Base-by-base conservation (phyloP, 2,113 vertebrate species). In the Reinhardtius hippoglossoides region DNA sequence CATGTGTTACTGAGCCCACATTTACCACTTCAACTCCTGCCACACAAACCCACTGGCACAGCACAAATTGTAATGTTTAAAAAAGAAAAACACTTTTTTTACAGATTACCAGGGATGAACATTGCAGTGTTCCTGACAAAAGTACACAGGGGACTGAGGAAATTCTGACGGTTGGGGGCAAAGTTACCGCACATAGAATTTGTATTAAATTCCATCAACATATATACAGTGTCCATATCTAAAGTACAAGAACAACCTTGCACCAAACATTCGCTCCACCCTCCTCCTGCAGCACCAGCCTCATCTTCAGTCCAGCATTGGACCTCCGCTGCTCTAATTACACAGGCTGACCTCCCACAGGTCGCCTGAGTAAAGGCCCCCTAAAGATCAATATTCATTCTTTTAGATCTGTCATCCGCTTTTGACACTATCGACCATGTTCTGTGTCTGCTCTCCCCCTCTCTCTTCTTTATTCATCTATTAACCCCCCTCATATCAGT, bases 301-400 rank as follows among this genome's bases (percentile, higher is more conserved):
- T 69, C 78, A 80, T 63, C 73, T 71, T 55, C 57, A 78, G 64
- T 78, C 70, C 76, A 68, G 62, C 59, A 24, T 84, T 86, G 87
- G 82, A 82, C 88, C 91, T 88, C 81, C 87, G 80, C 88, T 69
- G 81, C 80, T 94, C 91, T 95, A 93, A 95, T 94, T 94, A 94
- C 91, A 83, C 82, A 84, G 77, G 76, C 91, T 95, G 94, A 95
- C 95, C 93, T 94, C 95, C 92, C 91, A 91, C 92, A 93, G 92
- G 94, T 94, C 94, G 73, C 83, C 88, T 74, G 82, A 88, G 87
- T 84, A 90, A 93, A 92, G 91, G 87, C 86, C 89, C 85, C 73
- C 82, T 84, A 80, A 84, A 89, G 91, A 95, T 95, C 95, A 95
- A 95, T 95, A 95, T 95, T 95, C 94, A 95, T 95, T 95, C 93